Base-by-base conservation (phyloP, 2,888 invertebrate genomes). In the Lamproptera curius region DNA sequence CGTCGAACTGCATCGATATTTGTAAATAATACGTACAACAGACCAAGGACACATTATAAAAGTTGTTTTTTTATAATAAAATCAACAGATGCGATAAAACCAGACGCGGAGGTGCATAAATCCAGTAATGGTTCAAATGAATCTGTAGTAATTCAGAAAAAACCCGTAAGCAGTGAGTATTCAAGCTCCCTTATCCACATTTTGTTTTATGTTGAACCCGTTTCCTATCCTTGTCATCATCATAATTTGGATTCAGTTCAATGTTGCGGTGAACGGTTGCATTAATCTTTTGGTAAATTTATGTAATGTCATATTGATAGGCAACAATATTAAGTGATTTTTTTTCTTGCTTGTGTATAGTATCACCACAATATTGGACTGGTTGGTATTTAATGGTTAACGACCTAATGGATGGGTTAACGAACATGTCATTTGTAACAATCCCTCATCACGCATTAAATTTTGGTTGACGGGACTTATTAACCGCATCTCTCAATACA, bases 131-230 rank as follows among this genome's bases (percentile, higher is more conserved):
- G 63, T 77, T 73, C 73, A 71, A 78, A 79, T 67, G 72, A 76
- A 76, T 73, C 76, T 70, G 69, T 70, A 70, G 65, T 80, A 67
- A 68, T 68, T 66, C 70, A 76, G 74, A 81, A 78, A 74, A 83
- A 76, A 66, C 71, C 78, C 74, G 72, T 73, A 66, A 74, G 70
- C 75, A 79, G 87, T 86, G 80, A 87, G 87, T 87, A 87, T 82
- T 73, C 65, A 63, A 62, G 62, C 66, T 65, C 58, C 58, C 53
- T 68, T 49, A 44, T 36, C 63, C 63, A 58, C 61, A 67, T 71
- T 70, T 62, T n/a, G n/a, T n/a, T n/a, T 69, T 76, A 69, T 58
- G 60, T 28, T 37, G 20, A 11, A 41, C 65, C 59, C 55, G 61
- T 61, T 58, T 58, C 67, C 67, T 59, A 54, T 67, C 63, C 69